Conservation (phyloP, 2,113 vertebrate genomes). For the Ia io region DNA sequence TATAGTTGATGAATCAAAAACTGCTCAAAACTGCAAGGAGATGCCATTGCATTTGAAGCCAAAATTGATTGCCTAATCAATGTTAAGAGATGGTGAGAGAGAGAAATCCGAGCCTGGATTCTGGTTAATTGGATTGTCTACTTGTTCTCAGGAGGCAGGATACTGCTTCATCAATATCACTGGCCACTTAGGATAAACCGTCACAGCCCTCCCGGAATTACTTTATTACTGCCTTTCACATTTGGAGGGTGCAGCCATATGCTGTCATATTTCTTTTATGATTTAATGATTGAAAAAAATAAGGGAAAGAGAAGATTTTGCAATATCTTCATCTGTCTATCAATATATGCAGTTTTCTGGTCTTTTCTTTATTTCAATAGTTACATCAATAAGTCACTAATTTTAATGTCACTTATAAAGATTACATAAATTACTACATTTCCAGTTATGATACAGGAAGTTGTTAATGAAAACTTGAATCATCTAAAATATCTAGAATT, state of each 20-base stretch:
- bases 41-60: slow-evolving; percentile 7
- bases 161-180: slow-evolving; percentile 30
- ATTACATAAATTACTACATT: slow-evolving; percentile 4
- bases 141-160: neutral
- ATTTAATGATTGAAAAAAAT: neutral
- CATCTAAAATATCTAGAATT: slow-evolving; percentile 49
- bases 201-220: neutral
- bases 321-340: neutral
- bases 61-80: slow-evolving; percentile 42
- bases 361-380: slow-evolving; percentile 17
- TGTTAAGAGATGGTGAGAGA: slow-evolving; percentile 33
- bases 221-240: neutral
- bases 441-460: slow-evolving; percentile 42
- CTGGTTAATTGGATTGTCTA: slow-evolving; percentile 8
- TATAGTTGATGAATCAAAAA: neutral
- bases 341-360: neutral
- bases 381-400: slow-evolving; percentile 18
- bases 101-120: neutral
- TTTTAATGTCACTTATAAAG: slow-evolving; percentile 36
- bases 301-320: neutral
- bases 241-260: neutral
- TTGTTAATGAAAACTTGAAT: slow-evolving; percentile 51
- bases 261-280: neutral
- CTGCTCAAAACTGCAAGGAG: neutral
- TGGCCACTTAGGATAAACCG: neutral